These are phyloP conservation scores for Acanthiza pusilla DNA, from an alignment of 2,797 vertebrate genomes.

Conservation along the genomic window DNA sequence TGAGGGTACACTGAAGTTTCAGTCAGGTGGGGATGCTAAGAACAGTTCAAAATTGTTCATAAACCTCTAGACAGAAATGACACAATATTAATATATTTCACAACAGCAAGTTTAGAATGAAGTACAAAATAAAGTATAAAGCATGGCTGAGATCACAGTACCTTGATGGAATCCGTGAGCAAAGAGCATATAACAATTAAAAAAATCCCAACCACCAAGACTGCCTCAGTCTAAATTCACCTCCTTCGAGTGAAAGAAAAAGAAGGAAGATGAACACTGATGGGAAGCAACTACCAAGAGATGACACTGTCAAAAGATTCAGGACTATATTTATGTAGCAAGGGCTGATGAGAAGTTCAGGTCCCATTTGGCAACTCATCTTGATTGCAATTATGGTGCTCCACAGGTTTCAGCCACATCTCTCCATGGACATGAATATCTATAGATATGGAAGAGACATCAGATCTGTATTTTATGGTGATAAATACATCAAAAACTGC, in stretches of 20 bases:
- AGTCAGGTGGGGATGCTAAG: background rate
- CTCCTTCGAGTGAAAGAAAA: background rate
- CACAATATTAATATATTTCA: background rate
- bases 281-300: background rate
- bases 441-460: accelerated
- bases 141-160: background rate
- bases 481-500: background rate
- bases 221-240: slow-evolving; percentile 17
- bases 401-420: background rate
- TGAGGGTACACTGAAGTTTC: background rate
- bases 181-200: background rate
- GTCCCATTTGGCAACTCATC: background rate
- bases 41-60: background rate
- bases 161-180: background rate
- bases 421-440: background rate
- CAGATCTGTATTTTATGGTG: background rate
- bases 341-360: background rate
- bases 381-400: background rate
- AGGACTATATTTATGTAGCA: background rate
- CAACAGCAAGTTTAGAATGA: background rate
- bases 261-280: background rate
- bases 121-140: slow-evolving; percentile 8
- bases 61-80: background rate
- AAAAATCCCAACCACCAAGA: background rate
- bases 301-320: background rate